A percentile compares a stretch with the other conserved stretches of the same genome.
Conservation (phyloP, 2,888 invertebrate species). For the Caenorhabditis sp. region DNA sequence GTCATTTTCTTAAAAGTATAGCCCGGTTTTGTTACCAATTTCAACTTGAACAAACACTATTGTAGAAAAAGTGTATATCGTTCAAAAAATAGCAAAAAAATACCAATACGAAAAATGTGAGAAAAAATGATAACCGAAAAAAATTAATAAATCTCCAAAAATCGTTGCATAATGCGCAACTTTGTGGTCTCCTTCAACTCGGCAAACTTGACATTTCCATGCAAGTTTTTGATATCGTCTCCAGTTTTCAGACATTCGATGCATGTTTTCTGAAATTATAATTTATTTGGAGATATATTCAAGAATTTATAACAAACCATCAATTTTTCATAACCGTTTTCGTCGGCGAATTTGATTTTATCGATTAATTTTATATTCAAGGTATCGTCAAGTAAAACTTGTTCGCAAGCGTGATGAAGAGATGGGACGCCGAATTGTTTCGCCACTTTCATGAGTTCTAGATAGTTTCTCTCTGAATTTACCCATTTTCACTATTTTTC, state of each 20-base stretch:
- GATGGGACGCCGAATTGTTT: neutral
- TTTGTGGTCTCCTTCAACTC: neutral
- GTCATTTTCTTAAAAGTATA: too few species aligned
- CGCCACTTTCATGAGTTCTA: neutral
- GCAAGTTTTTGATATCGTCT: neutral
- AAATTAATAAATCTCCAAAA: too few species aligned
- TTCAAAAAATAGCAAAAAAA: too few species aligned
- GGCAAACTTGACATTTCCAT: neutral
- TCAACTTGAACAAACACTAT: too few species aligned
- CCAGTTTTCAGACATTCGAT: neutral
- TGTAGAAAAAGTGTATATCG: too few species aligned
- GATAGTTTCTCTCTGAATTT: neutral
- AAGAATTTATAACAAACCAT: too few species aligned
- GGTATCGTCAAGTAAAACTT: neutral
- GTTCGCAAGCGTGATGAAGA: neutral
- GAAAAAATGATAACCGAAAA: too few species aligned
- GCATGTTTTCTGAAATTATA: neutral
- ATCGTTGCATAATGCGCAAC: neutral
- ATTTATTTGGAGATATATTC: too few species aligned
- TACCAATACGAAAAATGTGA: too few species aligned
- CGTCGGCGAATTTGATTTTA: neutral
- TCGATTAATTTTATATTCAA: neutral
- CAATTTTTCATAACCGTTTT: neutral
- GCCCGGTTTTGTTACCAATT: too few species aligned
- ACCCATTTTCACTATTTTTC: too few species aligned